Evolutionary conservation across 1,140 invertebrate species (phyloP).

Genomic region (Drosophila ficusphila): DNA sequence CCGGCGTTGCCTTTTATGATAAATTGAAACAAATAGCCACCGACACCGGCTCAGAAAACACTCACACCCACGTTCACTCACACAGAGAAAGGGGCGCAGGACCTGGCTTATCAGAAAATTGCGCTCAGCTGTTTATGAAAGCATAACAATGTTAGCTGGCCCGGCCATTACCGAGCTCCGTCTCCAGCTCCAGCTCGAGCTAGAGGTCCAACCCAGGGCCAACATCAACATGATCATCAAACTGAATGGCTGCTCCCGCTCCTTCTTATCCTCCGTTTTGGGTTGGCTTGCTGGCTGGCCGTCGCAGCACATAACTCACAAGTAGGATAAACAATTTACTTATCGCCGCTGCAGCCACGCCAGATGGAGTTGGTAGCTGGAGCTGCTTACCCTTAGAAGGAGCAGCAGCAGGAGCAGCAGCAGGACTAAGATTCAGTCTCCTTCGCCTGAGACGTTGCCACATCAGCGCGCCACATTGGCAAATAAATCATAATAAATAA

Average conservation of each 20-base stretch:
- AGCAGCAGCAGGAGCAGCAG: not conserved
- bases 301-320: constrained; percentile 77
- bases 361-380: constrained; percentile 13
- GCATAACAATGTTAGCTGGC: constrained; percentile 77
- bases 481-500: constrained; percentile 83
- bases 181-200: not conserved
- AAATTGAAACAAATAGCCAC: constrained; percentile 82
- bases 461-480: constrained; percentile 77
- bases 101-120: constrained; percentile 79
- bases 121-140: constrained; percentile 82
- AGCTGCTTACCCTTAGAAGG: constrained; percentile 2
- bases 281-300: constrained; percentile 43
- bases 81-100: constrained; percentile 30
- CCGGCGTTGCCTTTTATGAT: constrained; percentile 81
- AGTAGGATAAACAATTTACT: constrained; percentile 83
- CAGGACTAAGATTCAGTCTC: constrained; percentile 22
- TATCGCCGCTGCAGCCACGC: constrained; percentile 70
- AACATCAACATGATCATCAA: constrained; percentile 81
- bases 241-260: constrained; percentile 46
- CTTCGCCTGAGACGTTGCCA: constrained; percentile 59
- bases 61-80: constrained; percentile 6
- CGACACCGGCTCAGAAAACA: constrained; percentile 10
- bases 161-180: constrained; percentile 45
- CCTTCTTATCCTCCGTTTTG: constrained; percentile 4
- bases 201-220: constrained; percentile 24